Evolutionary conservation across 2,113 vertebrate genomes (phyloP), one percentile per base, ranked within the genome.

Genomic region (Muntiacus muntjak): DNA sequence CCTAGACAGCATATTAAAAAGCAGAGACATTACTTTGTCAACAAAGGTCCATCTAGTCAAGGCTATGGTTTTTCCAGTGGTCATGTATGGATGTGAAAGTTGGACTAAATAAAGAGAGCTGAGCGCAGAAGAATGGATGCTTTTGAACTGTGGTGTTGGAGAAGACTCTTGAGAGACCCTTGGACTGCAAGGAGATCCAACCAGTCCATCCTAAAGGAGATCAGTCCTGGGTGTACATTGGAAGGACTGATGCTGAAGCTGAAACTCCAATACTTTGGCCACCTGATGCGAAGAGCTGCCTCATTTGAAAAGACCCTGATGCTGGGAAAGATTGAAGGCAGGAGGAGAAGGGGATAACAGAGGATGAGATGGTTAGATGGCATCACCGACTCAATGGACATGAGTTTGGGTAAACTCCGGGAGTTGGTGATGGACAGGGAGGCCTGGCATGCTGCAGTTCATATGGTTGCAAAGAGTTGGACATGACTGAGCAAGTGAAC

Each of bases 391-490:
- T n/a, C 33, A n/a, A 19, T n/a, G 16, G 62, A n/a, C 16, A n/a
- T 67, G 62, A 19, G 7, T 67, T n/a, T 67, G 62, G 33, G 62
- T 67, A 19, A 67, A n/a, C 30, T 67, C 62, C 0, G 0, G 7
- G 7, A 67, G 7, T n/a, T n/a, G 33, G 33, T n/a, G 62, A n/a
- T 19, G 33, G 62, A 67, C 33, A 67, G 7, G 8, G 62, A 67
- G 62, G 4, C 62, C 33, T 67, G 62, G 16, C 16, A 10, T 67
- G 33, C 62, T 67, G 33, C n/a, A 17, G 33, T n/a, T 67, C 62
- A n/a, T 19, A 2, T 0, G 33, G 8, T 10, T 3, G 0, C 8
- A 67, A 67, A 67, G 16, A 67, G 9, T 19, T 0, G 2, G 16
- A n/a, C 3, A 67, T 3, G 19, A 67, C 4, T n/a, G 33, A 67